Evolutionary conservation across 2,797 vertebrate species (phyloP), one percentile per base, ranked within the genome.

Genomic region (Urophycis tenuis): DNA sequence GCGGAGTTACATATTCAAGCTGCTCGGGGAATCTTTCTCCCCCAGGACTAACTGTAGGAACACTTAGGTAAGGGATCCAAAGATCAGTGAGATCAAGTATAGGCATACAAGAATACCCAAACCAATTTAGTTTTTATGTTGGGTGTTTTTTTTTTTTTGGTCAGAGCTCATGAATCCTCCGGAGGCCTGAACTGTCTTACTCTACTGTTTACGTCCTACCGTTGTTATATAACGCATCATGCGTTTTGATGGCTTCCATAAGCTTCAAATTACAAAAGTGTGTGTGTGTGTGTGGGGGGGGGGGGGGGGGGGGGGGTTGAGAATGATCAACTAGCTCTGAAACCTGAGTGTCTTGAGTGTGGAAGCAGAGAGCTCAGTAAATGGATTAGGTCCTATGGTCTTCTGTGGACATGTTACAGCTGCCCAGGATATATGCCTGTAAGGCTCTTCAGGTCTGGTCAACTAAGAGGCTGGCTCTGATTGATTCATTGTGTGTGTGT

Each of bases 401-500:
- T 30, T 2, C 80, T 81, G 74, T 77, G 81, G 82, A 81, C 73
- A 67, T 35, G 74, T 86, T 81, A 83, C 90, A 92, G 88, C 89
- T 91, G 91, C 81, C 80, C 72, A 77, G 33, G 81, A 83, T 84
- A 83, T 84, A 84, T 83, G 86, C 77, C 77, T 36, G 17, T 78
- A 82, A 83, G 82, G 78, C 81, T 78, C 75, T 75, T 75, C 82
- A 88, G 81, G 85, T 89, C 84, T 80, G 80, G 79, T 86, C 78
- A 76, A 84, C 82, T 83, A 79, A 82, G 82, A 78, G 80, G 82
- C 53, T 81, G 80, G 82, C 82, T 88, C 77, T 86, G 87, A 90
- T 90, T 89, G 89, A 90, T 89, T 88, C 82, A 86, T 85, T 83
- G 75, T 87, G 83, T 53, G 45, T 53, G 45, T 53, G 45, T 53